These are phyloP conservation scores for Drosophila elegans DNA, from an alignment of 1,140 invertebrate genomes.

Conservation along the genomic window DNA sequence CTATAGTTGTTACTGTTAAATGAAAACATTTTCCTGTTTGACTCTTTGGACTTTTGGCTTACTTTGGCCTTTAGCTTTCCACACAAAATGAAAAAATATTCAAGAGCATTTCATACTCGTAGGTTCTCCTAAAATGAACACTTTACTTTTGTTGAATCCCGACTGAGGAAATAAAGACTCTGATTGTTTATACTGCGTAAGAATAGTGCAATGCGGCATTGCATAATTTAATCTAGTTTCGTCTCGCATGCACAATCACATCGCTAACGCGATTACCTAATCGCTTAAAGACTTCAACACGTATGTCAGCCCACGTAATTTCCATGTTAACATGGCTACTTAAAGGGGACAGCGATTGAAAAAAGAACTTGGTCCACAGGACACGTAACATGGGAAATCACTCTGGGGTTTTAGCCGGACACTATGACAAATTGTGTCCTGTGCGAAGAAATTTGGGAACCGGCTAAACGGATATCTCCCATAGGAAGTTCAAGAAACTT, in stretches of 20 bases:
- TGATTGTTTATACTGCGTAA: conserved; percentile 10
- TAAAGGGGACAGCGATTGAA: conserved; percentile 2
- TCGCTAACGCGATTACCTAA: conserved; percentile 31
- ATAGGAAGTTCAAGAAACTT: not conserved
- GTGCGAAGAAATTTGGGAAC: not conserved
- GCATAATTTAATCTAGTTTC: conserved; percentile 17
- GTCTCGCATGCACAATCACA: conserved; percentile 4
- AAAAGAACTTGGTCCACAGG: conserved; percentile 7
- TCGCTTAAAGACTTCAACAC: conserved; percentile 15
- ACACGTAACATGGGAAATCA: conserved; percentile 34
- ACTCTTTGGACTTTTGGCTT: conserved; percentile 21
- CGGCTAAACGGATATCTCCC: not conserved
- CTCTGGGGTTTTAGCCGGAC: conserved; percentile 3
- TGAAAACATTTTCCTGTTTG: not conserved
- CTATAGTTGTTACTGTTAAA: not conserved
- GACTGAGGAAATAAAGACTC: conserved; percentile 30
- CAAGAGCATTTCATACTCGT: conserved; percentile 17
- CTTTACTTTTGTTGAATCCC: conserved; percentile 20
- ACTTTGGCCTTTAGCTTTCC: conserved; percentile 37
- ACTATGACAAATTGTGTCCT: not conserved
- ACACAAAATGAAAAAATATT: conserved; percentile 30
- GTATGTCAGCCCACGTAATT: conserved; percentile 18
- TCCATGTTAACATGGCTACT: conserved; percentile 25
- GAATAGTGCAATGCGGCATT: conserved; percentile 20
- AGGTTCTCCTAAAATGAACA: conserved; percentile 33